These are phyloP conservation scores for Melanargia galathea DNA, from an alignment of 2,888 invertebrate genomes.

Conservation along the genomic window DNA sequence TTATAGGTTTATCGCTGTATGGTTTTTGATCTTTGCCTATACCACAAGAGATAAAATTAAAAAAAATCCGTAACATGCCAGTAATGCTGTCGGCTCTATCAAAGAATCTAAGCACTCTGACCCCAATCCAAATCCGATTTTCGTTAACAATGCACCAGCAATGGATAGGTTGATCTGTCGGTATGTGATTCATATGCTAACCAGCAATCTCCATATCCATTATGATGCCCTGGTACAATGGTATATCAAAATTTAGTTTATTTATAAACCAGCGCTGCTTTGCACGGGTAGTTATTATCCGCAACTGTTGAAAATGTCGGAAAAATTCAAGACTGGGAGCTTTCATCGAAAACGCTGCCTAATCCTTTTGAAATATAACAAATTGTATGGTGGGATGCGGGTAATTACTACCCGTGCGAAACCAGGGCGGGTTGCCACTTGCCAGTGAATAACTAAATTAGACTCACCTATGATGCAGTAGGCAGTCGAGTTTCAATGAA, in stretches of 20 bases:
- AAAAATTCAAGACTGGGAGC: too few relatives aligned
- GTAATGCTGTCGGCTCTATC: constrained; percentile 32
- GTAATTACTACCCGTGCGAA: too few relatives aligned
- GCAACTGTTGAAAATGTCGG: too few relatives aligned
- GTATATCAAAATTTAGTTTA: not conserved
- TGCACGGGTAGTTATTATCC: too few relatives aligned
- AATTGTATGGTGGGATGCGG: too few relatives aligned
- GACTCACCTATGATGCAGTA: too few relatives aligned
- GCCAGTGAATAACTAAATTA: too few relatives aligned
- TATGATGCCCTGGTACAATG: constrained; percentile 9
- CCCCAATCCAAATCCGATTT: constrained; percentile 45
- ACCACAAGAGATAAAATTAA: not conserved
- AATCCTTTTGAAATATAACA: too few relatives aligned
- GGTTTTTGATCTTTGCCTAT: not conserved
- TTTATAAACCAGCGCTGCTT: not conserved
- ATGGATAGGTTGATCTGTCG: constrained; percentile 26
- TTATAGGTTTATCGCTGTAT: not conserved
- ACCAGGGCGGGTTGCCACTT: too few relatives aligned
- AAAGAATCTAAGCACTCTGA: constrained; percentile 29
- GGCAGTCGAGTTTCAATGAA: too few relatives aligned
- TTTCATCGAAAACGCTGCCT: too few relatives aligned
- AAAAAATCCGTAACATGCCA: constrained; percentile 13
- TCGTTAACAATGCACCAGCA: constrained; percentile 45
- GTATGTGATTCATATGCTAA: constrained; percentile 30
- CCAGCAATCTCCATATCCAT: constrained; percentile 16